Percentiles rank a stretch among this genome's conserved stretches.
These are phyloP conservation scores for Conopomorpha cramerella DNA, from an alignment of 1,140 invertebrate species.

Conservation along the genomic window DNA sequence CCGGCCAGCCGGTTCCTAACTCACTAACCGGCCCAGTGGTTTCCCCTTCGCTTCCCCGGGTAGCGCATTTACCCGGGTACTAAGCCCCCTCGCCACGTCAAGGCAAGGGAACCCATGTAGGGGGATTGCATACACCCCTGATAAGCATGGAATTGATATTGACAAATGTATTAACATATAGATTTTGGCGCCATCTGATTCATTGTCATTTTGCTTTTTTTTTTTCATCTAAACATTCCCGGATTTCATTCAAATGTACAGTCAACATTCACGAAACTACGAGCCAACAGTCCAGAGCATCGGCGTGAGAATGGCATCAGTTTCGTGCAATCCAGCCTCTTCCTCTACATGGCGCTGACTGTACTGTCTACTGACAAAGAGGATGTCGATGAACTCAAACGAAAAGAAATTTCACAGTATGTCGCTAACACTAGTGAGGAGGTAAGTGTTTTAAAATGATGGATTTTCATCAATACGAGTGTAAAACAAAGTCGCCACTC, in stretches of 20 bases:
- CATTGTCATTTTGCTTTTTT: not conserved
- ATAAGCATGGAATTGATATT: no score
- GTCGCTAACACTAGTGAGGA: slow-evolving; percentile 11
- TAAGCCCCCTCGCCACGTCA: no score
- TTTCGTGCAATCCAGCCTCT: slow-evolving; percentile 32
- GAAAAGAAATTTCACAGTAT: slow-evolving; percentile 12
- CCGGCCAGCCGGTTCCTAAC: no score
- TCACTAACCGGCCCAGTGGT: no score
- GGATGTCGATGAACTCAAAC: slow-evolving; percentile 12
- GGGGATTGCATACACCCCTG: no score
- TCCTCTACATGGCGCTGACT: slow-evolving; percentile 25
- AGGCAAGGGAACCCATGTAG: no score
- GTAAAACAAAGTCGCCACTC: not conserved
- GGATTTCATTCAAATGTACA: no score
- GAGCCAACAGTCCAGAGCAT: slow-evolving; percentile 17
- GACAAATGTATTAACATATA: no score
- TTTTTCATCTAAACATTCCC: no score
- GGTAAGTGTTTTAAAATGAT: slow-evolving; percentile 13
- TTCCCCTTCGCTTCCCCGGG: no score
- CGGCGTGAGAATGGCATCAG: slow-evolving; percentile 35
- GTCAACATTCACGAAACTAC: slow-evolving; percentile 24
- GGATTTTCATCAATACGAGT: slow-evolving; percentile 1
- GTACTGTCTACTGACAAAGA: slow-evolving; percentile 25
- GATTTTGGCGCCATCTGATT: no score
- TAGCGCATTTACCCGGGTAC: no score